A percentile compares a stretch with the other conserved stretches of the same genome.
Conservation (phyloP, 2,797 vertebrate species). For the Pygocentrus nattereri region DNA sequence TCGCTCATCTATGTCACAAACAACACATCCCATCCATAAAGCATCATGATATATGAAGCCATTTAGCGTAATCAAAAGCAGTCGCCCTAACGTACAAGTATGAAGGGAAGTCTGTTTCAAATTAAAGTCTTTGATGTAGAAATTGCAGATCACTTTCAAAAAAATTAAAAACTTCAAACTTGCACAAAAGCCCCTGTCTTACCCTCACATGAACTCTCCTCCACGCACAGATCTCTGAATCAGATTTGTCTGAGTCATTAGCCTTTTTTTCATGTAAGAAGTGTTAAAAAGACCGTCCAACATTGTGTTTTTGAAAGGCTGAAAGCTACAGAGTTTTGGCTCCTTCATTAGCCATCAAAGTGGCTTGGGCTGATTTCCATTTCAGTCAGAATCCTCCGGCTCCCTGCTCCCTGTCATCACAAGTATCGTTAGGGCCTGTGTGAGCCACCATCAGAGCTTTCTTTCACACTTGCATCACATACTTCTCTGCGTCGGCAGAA, state of each 20-base stretch:
- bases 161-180: conserved; percentile 18
- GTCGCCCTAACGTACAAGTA: conserved; percentile 2
- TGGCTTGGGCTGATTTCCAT: conserved; percentile 51
- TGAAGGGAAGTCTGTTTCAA: conserved; percentile 37
- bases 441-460: conserved; percentile 25
- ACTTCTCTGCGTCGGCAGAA: background rate
- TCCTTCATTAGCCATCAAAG: conserved; percentile 54
- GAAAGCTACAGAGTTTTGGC: conserved; percentile 28
- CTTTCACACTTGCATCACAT: conserved; percentile 27
- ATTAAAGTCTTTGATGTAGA: conserved; percentile 46
- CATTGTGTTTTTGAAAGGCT: conserved; percentile 35
- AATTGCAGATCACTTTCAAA: conserved; percentile 36
- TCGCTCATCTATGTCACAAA: background rate
- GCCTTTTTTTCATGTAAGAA: conserved; percentile 43
- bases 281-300: conserved; percentile 28
- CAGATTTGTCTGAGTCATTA: conserved; percentile 53
- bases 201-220: conserved; percentile 31
- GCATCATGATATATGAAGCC: conserved; percentile 7
- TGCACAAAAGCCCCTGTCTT: conserved; percentile 22
- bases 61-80: conserved; percentile 41
- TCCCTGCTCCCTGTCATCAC: conserved; percentile 27
- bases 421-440: conserved; percentile 38
- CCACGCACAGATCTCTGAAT: conserved; percentile 23
- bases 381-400: conserved; percentile 48
- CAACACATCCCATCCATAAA: conserved; percentile 15